Percentiles rank a stretch among this genome's conserved stretches.
These are phyloP conservation scores for Pristionchus exspectatus DNA, from an alignment of 2,888 invertebrate genomes.

Conservation along the genomic window DNA sequence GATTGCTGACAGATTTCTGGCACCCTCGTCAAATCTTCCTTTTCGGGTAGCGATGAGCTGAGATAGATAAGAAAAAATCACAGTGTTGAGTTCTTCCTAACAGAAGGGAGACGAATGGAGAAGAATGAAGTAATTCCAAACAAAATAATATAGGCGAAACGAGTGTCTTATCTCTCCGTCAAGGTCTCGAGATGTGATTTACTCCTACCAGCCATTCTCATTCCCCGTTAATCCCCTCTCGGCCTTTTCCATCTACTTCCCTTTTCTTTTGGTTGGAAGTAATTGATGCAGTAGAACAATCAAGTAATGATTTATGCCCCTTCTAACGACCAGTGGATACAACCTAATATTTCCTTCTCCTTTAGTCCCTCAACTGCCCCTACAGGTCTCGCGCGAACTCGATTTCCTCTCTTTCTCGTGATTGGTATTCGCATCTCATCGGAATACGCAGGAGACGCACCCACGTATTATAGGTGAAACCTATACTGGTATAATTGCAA, in stretches of 20 bases:
- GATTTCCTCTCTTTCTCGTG: constrained; percentile 14
- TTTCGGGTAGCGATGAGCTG: no score
- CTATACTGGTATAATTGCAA: background rate
- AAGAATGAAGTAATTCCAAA: background rate
- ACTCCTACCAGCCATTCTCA: background rate
- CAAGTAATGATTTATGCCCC: no score
- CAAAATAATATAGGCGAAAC: background rate
- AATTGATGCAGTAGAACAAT: no score
- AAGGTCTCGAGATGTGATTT: constrained; percentile 4
- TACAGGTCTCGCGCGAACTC: background rate
- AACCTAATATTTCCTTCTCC: background rate
- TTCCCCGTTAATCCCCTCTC: background rate
- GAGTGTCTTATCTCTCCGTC: background rate
- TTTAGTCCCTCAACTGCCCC: background rate
- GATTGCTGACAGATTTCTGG: no score
- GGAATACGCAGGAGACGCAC: background rate
- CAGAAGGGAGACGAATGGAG: background rate
- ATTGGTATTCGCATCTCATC: constrained; percentile 20
- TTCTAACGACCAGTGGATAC: no score
- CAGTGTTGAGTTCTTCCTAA: no score
- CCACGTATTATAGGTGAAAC: background rate
- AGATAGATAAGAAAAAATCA: no score
- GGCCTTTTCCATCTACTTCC: background rate
- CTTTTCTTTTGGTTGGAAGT: no score
- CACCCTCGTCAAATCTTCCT: no score